Conservation (phyloP, 2,113 vertebrate genomes). For the Hemiprocne comata region DNA sequence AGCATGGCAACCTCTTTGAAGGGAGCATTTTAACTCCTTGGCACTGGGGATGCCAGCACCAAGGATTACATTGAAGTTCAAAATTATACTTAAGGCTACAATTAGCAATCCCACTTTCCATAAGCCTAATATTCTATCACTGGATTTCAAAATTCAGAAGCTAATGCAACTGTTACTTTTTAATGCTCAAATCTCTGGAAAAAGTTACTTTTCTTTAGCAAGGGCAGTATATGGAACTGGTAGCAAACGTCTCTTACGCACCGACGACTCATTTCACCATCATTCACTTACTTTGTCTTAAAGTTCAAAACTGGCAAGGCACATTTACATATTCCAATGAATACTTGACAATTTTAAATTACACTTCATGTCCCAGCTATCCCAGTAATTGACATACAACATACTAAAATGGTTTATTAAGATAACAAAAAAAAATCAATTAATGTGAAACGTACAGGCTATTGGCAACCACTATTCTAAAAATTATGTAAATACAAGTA, state of each 20-base stretch:
- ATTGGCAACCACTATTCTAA: conserved; percentile 85
- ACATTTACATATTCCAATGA: conserved; percentile 88
- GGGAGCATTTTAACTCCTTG: conserved; percentile 81
- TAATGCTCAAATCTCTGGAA: conserved; percentile 64
- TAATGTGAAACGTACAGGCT: conserved; percentile 84
- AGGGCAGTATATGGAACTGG: conserved; percentile 78
- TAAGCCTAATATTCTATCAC: conserved; percentile 70
- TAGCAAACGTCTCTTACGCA: conserved; percentile 74
- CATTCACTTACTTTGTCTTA: conserved; percentile 72
- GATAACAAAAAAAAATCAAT: conserved; percentile 76
- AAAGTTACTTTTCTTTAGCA: conserved; percentile 70
- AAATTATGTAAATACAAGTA: conserved; percentile 85
- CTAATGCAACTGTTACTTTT: conserved; percentile 72
- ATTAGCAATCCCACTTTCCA: conserved; percentile 77
- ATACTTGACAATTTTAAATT: conserved; percentile 87
- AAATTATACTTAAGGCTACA: conserved; percentile 82
- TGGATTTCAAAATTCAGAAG: conserved; percentile 73
- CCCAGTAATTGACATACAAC: conserved; percentile 87
- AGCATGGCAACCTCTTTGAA: conserved; percentile 83
- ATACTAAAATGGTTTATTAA: conserved; percentile 87
- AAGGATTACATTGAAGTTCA: conserved; percentile 84
- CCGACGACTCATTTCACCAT: conserved; percentile 77
- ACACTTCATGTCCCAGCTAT: conserved; percentile 87
- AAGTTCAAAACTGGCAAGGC: conserved; percentile 85
- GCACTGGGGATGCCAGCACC: conserved; percentile 79